A percentile compares a stretch with the other conserved stretches of the same genome.
phyloP scores from a whole-genome alignment of 2,113 vertebrate genomes.

The Ranitomeya imitator region DNA sequence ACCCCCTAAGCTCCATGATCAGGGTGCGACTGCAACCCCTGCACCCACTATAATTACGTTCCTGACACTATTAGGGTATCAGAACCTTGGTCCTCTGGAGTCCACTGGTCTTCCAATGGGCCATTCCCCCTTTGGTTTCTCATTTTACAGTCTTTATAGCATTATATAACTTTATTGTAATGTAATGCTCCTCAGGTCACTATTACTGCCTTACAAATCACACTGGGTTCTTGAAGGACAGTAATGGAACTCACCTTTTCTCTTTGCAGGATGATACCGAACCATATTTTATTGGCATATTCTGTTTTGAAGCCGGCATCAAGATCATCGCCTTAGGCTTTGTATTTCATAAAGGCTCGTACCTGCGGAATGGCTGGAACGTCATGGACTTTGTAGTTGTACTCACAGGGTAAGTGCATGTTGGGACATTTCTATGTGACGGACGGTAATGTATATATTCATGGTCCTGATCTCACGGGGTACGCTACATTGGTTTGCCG shows the following conservation, averaged over 20 bases:
- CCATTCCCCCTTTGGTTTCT: background rate
- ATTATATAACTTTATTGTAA: no score
- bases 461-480: background rate
- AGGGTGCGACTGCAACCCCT: no score
- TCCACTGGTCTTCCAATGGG: background rate
- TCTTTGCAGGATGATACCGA: conserved; percentile 89
- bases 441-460: background rate
- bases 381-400: conserved; percentile 99
- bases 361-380: conserved; percentile 97
- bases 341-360: conserved; percentile 93
- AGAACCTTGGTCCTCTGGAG: no score
- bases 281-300: conserved; percentile 99
- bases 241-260: background rate
- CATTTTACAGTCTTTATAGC: no score
- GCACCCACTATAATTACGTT: no score
- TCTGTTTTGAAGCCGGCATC: conserved; percentile 98
- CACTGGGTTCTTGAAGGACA: background rate
- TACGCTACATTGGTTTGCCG: background rate
- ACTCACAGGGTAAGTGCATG: conserved; percentile 88
- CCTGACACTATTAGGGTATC: no score
- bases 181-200: background rate
- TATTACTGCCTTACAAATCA: background rate
- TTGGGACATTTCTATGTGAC: background rate
- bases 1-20: no score
- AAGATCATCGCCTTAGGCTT: conserved; percentile 98